A percentile compares a stretch with the other conserved stretches of the same genome.
phyloP scores from a whole-genome alignment of 1,140 invertebrate species.

The Thereuonema tuberculata region DNA sequence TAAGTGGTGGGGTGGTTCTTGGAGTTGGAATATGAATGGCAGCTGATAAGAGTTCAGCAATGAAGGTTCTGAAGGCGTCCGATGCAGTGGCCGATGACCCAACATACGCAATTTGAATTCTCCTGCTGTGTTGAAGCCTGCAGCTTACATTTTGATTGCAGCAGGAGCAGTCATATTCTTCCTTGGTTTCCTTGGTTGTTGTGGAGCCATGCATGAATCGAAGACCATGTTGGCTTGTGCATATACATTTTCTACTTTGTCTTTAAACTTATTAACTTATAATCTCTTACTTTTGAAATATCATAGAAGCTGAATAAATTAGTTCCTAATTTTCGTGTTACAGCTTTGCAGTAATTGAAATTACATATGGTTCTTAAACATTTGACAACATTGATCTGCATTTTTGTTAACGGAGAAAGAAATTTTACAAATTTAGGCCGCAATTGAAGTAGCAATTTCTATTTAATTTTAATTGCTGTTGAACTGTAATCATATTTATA shows the following conservation, averaged over 20 bases:
- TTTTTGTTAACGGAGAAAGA: too few relatives aligned
- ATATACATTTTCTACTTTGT: constrained; percentile 35
- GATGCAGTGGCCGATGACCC: constrained; percentile 32
- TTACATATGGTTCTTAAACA: too few relatives aligned
- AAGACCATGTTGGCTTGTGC: constrained; percentile 60
- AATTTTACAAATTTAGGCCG: too few relatives aligned
- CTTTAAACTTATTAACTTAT: constrained; percentile 11
- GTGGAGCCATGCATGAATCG: constrained; percentile 68
- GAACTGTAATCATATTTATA: too few relatives aligned
- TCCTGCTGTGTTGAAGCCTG: constrained; percentile 41
- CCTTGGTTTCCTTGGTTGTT: constrained; percentile 70
- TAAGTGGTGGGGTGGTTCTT: constrained; percentile 53
- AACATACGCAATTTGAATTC: constrained; percentile 40
- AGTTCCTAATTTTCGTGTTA: too few relatives aligned
- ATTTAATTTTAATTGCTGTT: too few relatives aligned
- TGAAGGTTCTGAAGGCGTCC: constrained; percentile 43
- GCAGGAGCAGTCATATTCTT: constrained; percentile 65
- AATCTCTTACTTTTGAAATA: too few relatives aligned
- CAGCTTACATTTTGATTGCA: constrained; percentile 57
- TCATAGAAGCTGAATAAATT: too few relatives aligned
- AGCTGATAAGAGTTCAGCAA: constrained; percentile 50
- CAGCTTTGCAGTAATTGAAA: too few relatives aligned
- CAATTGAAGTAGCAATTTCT: too few relatives aligned
- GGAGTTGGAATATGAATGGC: constrained; percentile 60
- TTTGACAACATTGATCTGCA: too few relatives aligned